phyloP scores from a whole-genome alignment of 2,888 invertebrate species.

The Agrochola lychnidis region DNA sequence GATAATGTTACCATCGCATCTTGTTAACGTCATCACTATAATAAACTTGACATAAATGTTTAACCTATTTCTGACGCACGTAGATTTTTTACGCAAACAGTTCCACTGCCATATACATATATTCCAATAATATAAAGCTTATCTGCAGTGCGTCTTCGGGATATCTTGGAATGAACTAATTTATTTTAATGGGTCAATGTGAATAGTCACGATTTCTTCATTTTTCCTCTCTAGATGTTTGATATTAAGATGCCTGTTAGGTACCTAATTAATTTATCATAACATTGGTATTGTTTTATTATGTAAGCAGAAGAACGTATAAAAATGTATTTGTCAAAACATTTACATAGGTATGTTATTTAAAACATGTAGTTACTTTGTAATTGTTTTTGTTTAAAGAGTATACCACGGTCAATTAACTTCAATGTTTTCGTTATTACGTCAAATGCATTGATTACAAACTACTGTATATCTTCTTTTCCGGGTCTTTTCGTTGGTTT shows the following conservation, averaged over 20 bases:
- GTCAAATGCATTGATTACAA: slow-evolving; percentile 24
- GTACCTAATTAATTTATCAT: slow-evolving; percentile 17
- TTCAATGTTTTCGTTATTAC: slow-evolving; percentile 36
- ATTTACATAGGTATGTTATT: slow-evolving; percentile 25
- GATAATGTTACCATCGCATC: slow-evolving; percentile 23
- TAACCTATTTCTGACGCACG: slow-evolving; percentile 50
- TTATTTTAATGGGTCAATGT: slow-evolving; percentile 52
- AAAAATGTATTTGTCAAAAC: slow-evolving; percentile 29
- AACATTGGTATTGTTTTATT: slow-evolving; percentile 17
- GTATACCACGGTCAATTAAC: slow-evolving; percentile 30
- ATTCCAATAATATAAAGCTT: slow-evolving; percentile 28
- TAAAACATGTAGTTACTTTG: slow-evolving; percentile 23
- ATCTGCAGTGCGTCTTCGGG: slow-evolving; percentile 36
- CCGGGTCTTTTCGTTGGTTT: slow-evolving; percentile 23
- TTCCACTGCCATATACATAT: background rate
- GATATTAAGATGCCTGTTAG: slow-evolving; percentile 12
- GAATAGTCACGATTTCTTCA: slow-evolving; percentile 13
- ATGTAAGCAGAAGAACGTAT: background rate
- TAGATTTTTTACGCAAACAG: slow-evolving; percentile 17
- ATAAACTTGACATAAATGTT: slow-evolving; percentile 32
- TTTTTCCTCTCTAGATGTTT: slow-evolving; percentile 15
- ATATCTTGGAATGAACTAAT: slow-evolving; percentile 32
- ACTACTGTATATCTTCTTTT: slow-evolving; percentile 1
- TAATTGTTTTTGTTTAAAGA: slow-evolving; percentile 26
- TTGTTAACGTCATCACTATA: slow-evolving; percentile 36